Conservation (phyloP, 2,888 invertebrate species). For the Sericinus montela region DNA sequence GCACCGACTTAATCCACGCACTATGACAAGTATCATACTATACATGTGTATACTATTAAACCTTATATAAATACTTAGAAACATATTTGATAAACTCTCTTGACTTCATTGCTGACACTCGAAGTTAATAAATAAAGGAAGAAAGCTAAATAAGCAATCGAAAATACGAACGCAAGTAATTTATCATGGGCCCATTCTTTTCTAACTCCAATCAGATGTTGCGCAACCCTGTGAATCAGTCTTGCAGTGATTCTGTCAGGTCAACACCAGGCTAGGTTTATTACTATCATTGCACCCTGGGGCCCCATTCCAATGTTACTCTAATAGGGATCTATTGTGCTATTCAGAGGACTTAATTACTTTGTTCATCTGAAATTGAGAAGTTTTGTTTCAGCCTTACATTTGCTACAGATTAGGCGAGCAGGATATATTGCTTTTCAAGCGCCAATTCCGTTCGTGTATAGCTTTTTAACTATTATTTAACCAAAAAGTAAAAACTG, state of each 20-base stretch:
- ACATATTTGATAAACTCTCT: too few species aligned
- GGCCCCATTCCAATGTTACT: constrained; percentile 47
- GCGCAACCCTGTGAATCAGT: constrained; percentile 15
- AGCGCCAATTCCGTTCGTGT: too few species aligned
- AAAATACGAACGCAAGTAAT: constrained; percentile 12
- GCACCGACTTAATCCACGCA: too few species aligned
- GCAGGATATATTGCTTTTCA: not conserved
- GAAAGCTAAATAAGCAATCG: constrained; percentile 8
- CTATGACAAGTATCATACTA: too few species aligned
- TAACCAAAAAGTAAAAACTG: too few species aligned
- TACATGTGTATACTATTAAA: too few species aligned
- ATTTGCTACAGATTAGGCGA: constrained; percentile 5
- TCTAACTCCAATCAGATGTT: constrained; percentile 18
- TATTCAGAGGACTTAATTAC: constrained; percentile 41
- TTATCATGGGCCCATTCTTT: constrained; percentile 12
- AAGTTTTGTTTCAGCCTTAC: constrained; percentile 1
- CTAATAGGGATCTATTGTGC: constrained; percentile 64
- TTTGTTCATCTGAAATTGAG: constrained; percentile 21
- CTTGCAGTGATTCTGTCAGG: constrained; percentile 22
- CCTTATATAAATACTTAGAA: too few species aligned
- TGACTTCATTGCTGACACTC: too few species aligned
- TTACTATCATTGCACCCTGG: constrained; percentile 41
- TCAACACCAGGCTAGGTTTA: constrained; percentile 29
- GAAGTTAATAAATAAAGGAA: constrained; percentile 3
- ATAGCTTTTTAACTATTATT: too few species aligned